Percentiles rank a stretch among this genome's conserved stretches.
Conservation (phyloP, 2,797 vertebrate species). For the Acanthornis magna region DNA sequence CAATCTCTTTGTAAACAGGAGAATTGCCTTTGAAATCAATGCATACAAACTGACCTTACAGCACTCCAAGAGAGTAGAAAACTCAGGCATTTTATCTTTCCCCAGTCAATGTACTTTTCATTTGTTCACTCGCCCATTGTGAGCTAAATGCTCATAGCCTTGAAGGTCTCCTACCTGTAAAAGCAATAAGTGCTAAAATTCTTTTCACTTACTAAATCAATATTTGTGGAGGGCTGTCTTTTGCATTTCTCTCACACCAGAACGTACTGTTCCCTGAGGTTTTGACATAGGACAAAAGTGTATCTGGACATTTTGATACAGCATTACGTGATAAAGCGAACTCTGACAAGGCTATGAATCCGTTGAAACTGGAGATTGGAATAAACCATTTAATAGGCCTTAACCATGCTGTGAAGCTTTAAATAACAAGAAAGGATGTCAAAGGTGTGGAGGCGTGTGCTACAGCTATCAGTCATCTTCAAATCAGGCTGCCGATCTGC, state of each 20-base stretch:
- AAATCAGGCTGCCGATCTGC: not conserved
- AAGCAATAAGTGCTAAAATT: not conserved
- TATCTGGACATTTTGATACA: not conserved
- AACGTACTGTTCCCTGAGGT: not conserved
- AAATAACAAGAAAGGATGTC: not conserved
- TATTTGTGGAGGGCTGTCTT: slow-evolving; percentile 8
- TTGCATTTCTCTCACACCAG: not conserved
- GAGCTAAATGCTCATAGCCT: not conserved
- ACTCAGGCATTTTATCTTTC: slow-evolving; percentile 31
- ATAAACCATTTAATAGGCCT: not conserved
- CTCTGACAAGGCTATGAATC: not conserved
- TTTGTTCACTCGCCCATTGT: not conserved
- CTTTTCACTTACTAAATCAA: not conserved
- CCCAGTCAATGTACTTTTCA: not conserved
- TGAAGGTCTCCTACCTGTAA: not conserved
- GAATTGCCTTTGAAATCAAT: slow-evolving; percentile 37
- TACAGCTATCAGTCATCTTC: not conserved
- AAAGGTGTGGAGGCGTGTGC: not conserved
- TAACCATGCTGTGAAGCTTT: not conserved
- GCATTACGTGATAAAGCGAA: not conserved
- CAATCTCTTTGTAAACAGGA: slow-evolving; percentile 26
- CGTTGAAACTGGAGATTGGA: not conserved
- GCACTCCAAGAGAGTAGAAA: not conserved
- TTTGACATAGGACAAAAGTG: not conserved
- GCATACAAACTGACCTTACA: slow-evolving; percentile 28